Conservation (phyloP, 2,888 invertebrate species). For the Synanthedon myopaeformis region DNA sequence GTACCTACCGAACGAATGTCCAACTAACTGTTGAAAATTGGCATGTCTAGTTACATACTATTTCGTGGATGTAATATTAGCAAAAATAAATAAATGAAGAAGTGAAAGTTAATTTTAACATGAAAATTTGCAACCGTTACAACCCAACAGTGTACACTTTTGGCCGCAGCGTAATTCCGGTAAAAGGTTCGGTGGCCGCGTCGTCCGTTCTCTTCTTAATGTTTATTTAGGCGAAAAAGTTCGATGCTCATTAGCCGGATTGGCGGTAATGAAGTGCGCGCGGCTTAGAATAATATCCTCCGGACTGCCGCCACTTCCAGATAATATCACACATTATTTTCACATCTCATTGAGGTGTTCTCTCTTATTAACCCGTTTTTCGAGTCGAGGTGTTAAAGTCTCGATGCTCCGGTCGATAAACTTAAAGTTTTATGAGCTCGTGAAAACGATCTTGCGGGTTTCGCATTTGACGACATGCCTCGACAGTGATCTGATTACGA, state of each 20-base stretch:
- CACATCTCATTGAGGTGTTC: conserved; percentile 43
- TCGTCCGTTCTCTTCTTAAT: conserved; percentile 54
- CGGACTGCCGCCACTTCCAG: conserved; percentile 18
- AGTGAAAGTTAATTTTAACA: too few species aligned
- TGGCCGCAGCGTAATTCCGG: conserved; percentile 53
- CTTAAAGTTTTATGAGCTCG: conserved; percentile 29
- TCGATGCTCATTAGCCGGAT: conserved; percentile 55
- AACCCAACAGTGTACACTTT: conserved; percentile 45
- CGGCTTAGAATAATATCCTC: conserved; percentile 34
- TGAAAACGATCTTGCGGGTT: conserved; percentile 13
- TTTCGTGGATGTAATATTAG: too few species aligned
- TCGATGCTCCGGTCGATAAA: conserved; percentile 40
- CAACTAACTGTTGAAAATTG: too few species aligned
- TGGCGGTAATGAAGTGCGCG: conserved; percentile 46
- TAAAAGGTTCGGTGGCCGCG: conserved; percentile 48
- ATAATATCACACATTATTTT: conserved; percentile 57
- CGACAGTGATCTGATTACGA: conserved; percentile 19
- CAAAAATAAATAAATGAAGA: too few species aligned
- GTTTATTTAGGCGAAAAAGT: conserved; percentile 64
- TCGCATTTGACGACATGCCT: conserved; percentile 8
- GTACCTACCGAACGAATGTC: too few species aligned
- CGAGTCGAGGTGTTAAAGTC: conserved; percentile 39
- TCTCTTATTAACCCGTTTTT: conserved; percentile 43
- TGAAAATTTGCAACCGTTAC: conserved; percentile 10
- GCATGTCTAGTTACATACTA: too few species aligned